phyloP scores from a whole-genome alignment of 2,888 invertebrate species.

The Platynereis dumerilii region DNA sequence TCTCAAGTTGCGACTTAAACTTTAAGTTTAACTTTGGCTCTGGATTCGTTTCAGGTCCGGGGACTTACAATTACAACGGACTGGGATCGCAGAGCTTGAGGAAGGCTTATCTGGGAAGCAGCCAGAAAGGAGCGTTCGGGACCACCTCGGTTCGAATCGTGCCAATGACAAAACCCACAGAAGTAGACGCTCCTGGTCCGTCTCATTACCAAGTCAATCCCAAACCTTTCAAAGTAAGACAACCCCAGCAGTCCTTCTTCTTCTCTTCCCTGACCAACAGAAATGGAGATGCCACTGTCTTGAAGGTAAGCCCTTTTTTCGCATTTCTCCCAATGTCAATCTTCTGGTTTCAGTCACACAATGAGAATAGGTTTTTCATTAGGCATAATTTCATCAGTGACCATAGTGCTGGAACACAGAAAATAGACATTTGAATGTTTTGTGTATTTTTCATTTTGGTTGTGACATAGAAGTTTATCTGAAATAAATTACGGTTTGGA shows the following conservation, averaged over 20 bases:
- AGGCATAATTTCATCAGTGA: too few relatives aligned
- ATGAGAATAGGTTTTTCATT: too few relatives aligned
- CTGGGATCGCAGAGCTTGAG: constrained; percentile 61
- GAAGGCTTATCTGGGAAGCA: constrained; percentile 61
- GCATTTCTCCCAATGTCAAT: too few relatives aligned
- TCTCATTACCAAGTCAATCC: constrained; percentile 58
- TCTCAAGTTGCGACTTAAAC: too few relatives aligned
- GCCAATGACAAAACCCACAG: constrained; percentile 50
- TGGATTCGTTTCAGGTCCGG: constrained; percentile 57
- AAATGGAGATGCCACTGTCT: constrained; percentile 39
- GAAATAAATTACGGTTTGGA: too few relatives aligned
- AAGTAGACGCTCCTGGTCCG: constrained; percentile 53
- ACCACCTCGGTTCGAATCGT: constrained; percentile 55
- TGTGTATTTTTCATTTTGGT: too few relatives aligned
- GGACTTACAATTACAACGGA: constrained; percentile 59
- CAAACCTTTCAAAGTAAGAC: constrained; percentile 49
- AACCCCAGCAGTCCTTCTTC: constrained; percentile 53
- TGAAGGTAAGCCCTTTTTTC: constrained; percentile 34
- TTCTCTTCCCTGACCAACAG: constrained; percentile 58
- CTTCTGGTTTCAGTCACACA: too few relatives aligned
- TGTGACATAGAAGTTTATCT: too few relatives aligned
- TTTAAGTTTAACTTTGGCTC: too few relatives aligned
- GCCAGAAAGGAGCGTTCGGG: constrained; percentile 61
- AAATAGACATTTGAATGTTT: too few relatives aligned
- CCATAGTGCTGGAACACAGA: too few relatives aligned